phyloP scores from a whole-genome alignment of 2,113 vertebrate genomes.

The Oncorhynchus mykiss region DNA sequence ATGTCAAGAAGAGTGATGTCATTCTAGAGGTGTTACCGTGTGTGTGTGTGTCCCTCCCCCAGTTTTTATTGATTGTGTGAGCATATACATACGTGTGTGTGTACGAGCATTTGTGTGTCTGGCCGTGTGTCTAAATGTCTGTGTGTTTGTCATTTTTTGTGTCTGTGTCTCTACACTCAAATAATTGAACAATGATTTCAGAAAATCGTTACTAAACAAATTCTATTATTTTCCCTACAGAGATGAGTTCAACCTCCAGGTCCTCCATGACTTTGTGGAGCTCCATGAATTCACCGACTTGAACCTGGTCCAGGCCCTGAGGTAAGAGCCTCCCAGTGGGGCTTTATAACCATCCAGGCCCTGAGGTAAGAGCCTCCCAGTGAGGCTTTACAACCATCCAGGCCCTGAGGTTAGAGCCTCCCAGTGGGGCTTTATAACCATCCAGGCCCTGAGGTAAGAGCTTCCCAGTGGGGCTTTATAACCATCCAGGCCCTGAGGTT shows the following conservation, averaged over 20 bases:
- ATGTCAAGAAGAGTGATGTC: conserved; percentile 59
- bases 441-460: too few species aligned
- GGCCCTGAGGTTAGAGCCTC: too few species aligned
- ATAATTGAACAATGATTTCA: background rate
- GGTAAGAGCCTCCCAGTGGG: conserved; percentile 58
- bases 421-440: too few species aligned
- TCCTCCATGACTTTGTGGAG: conserved; percentile 96
- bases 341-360: background rate
- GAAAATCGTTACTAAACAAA: background rate
- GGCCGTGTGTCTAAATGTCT: background rate
- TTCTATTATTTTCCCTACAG: conserved; percentile 61
- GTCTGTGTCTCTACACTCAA: background rate
- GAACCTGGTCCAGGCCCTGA: conserved; percentile 88
- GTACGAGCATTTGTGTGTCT: background rate
- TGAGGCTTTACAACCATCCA: too few species aligned
- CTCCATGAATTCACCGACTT: conserved; percentile 98
- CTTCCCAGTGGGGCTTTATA: too few species aligned
- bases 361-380: too few species aligned
- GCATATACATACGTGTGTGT: background rate
- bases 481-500: too few species aligned
- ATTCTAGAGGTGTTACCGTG: conserved; percentile 41
- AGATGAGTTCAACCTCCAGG: conserved; percentile 94
- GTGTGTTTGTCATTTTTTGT: background rate
- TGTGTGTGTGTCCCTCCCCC: background rate
- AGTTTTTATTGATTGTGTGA: background rate